Evolutionary conservation across 2,113 vertebrate genomes (phyloP).

Genomic region (Marcusenius ussheri): DNA sequence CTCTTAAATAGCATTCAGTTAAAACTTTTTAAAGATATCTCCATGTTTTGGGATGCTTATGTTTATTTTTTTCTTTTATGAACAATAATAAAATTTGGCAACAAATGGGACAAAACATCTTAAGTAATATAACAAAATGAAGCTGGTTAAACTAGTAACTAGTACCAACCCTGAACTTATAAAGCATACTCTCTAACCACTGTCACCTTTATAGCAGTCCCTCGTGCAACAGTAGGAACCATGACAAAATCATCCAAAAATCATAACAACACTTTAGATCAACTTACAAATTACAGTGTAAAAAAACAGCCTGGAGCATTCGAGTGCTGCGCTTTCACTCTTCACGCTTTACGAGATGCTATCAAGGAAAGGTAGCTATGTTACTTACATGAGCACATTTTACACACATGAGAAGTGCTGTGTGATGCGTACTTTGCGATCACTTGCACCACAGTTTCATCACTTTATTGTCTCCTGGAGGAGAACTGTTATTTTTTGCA

Average conservation of each 20-base stretch:
- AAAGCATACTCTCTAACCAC: conserved; percentile 35
- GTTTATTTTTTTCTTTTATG: conserved; percentile 27
- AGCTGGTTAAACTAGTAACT: conserved; percentile 27
- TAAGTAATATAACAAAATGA: conserved; percentile 31
- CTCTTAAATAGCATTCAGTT: conserved; percentile 44
- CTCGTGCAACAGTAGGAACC: conserved; percentile 43
- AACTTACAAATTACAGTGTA: neutral
- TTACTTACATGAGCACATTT: neutral
- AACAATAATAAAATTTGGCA: conserved; percentile 41
- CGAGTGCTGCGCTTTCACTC: neutral
- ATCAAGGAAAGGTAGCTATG: neutral
- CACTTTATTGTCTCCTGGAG: neutral
- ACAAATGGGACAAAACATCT: conserved; percentile 31
- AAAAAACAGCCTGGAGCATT: neutral
- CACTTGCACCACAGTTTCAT: neutral
- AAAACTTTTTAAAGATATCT: conserved; percentile 32
- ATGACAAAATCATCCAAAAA: conserved; percentile 25
- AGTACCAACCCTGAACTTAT: conserved; percentile 40
- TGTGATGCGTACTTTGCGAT: neutral
- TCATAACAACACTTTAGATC: conserved; percentile 20
- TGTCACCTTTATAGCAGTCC: conserved; percentile 32
- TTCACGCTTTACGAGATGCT: neutral
- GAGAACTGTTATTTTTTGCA: neutral
- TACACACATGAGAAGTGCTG: neutral
- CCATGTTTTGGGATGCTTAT: conserved; percentile 37